Evolutionary conservation across 2,888 invertebrate genomes (phyloP).

Genomic region (Cataglyphis livida): DNA sequence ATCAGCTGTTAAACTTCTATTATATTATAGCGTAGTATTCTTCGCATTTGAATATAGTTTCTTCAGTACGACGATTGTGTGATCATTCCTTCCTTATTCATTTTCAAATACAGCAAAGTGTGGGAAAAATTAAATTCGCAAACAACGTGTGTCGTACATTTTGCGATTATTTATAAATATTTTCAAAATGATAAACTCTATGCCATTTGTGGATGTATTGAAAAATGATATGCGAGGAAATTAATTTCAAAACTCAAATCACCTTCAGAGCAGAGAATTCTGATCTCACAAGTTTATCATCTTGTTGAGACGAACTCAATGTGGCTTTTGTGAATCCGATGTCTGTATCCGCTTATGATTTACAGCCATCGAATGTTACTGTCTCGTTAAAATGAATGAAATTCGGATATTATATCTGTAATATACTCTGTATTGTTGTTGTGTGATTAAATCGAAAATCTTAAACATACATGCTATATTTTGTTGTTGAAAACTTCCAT

Average conservation of each 20-base stretch:
- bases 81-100: conserved; percentile 13
- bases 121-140: conserved; percentile 4
- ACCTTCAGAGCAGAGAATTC: neutral
- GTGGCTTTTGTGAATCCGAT: conserved; percentile 63
- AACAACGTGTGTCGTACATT: neutral
- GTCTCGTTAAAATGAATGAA: conserved; percentile 73
- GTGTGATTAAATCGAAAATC: conserved; percentile 84
- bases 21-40: conserved; percentile 20
- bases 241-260: neutral
- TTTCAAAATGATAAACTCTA: neutral
- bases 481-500: conserved; percentile 32
- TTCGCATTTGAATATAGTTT: conserved; percentile 26
- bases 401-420: conserved; percentile 83
- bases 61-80: conserved; percentile 15
- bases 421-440: conserved; percentile 85
- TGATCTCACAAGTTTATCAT: conserved; percentile 16
- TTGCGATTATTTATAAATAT: neutral
- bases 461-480: conserved; percentile 4
- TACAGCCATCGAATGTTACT: conserved; percentile 79
- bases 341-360: conserved; percentile 69
- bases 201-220: neutral
- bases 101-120: conserved; percentile 16
- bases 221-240: conserved; percentile 9
- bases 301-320: conserved; percentile 31
- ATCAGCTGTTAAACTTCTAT: conserved; percentile 3